These are phyloP conservation scores for Drosophila funebris DNA, from an alignment of 1,140 invertebrate genomes.

Conservation along the genomic window DNA sequence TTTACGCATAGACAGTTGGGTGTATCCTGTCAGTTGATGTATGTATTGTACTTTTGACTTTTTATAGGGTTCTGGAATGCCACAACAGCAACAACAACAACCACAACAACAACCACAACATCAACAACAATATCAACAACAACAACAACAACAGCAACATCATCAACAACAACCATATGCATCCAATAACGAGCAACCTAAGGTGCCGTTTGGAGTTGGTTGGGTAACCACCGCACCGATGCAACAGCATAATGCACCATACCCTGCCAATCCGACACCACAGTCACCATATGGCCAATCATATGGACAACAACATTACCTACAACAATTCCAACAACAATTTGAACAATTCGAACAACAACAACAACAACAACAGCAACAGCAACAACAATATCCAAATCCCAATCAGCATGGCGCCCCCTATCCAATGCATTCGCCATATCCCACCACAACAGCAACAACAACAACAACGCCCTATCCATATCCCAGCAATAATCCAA, in stretches of 20 bases:
- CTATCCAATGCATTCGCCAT: conserved; percentile 45
- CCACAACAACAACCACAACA: conserved; percentile 33
- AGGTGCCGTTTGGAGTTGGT: conserved; percentile 77
- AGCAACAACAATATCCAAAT: conserved; percentile 29
- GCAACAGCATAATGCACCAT: conserved; percentile 55
- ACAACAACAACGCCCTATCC: conserved; percentile 44
- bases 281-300: conserved; percentile 16
- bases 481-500: conserved; percentile 35
- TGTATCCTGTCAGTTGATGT: background rate
- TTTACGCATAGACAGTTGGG: background rate
- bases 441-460: conserved; percentile 38
- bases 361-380: conserved; percentile 25
- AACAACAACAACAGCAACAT: conserved; percentile 55
- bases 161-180: conserved; percentile 28
- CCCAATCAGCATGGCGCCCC: conserved; percentile 30
- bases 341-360: conserved; percentile 28
- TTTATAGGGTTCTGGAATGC: conserved; percentile 82
- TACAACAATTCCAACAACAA: conserved; percentile 20
- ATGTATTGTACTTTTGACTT: conserved; percentile 39
- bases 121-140: conserved; percentile 48
- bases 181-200: conserved; percentile 53
- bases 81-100: conserved; percentile 57
- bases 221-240: conserved; percentile 64
- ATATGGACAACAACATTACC: background rate
- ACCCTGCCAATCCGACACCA: conserved; percentile 33